phyloP scores from a whole-genome alignment of 2,797 vertebrate species.

The Clarias pachynema region DNA sequence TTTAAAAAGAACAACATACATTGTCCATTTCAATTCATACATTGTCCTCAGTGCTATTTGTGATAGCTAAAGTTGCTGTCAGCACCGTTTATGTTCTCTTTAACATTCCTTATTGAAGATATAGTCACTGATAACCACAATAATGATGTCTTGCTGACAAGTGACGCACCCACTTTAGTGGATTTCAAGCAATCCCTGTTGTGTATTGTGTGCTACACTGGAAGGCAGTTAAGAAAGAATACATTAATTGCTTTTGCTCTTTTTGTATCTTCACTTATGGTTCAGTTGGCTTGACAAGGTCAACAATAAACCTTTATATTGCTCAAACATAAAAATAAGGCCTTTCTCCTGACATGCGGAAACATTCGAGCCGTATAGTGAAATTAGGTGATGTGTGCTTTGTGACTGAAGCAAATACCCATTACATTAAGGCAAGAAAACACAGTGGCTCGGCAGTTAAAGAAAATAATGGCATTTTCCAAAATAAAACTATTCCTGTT shows the following conservation, averaged over 20 bases:
- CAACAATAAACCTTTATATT: slow-evolving; percentile 12
- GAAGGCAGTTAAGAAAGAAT: slow-evolving; percentile 19
- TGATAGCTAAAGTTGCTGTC: slow-evolving; percentile 50
- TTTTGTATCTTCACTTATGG: slow-evolving; percentile 7
- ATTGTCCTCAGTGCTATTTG: slow-evolving; percentile 65
- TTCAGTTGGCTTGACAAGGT: background rate
- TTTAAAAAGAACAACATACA: slow-evolving; percentile 65
- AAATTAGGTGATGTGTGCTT: slow-evolving; percentile 15
- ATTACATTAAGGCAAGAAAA: slow-evolving; percentile 34
- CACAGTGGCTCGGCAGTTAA: slow-evolving; percentile 29
- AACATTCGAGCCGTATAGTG: slow-evolving; percentile 34
- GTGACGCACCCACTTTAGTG: background rate
- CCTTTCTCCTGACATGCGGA: background rate
- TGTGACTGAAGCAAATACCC: slow-evolving; percentile 18
- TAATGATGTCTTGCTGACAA: background rate
- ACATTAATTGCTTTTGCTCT: background rate
- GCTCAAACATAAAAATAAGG: slow-evolving; percentile 38
- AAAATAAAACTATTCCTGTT: background rate
- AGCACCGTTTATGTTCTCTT: slow-evolving; percentile 63
- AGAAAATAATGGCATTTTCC: slow-evolving; percentile 6
- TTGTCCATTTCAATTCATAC: slow-evolving; percentile 61
- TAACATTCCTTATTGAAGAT: slow-evolving; percentile 62
- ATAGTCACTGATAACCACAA: slow-evolving; percentile 51
- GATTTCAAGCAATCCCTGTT: slow-evolving; percentile 9
- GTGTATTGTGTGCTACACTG: slow-evolving; percentile 30